Evolutionary conservation across 2,797 vertebrate genomes (phyloP).

Genomic region (Chelonia mydas): DNA sequence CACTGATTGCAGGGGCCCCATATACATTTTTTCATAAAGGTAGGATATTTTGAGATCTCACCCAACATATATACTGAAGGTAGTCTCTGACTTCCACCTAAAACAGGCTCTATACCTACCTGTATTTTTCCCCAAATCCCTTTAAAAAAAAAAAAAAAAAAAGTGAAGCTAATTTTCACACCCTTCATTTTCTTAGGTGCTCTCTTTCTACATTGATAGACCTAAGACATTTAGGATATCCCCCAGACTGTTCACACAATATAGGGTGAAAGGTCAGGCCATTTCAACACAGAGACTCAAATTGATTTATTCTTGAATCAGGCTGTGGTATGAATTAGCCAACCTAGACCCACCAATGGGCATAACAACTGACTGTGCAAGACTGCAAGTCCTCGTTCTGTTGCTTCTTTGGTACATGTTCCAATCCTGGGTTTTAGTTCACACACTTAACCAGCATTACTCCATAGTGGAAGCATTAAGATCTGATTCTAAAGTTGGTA

Average conservation of each 20-base stretch:
- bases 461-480: background rate
- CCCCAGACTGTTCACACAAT: background rate
- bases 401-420: background rate
- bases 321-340: background rate
- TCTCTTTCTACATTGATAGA: background rate
- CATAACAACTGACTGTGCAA: background rate
- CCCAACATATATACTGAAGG: background rate
- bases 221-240: background rate
- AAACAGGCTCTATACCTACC: background rate
- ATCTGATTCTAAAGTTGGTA: background rate
- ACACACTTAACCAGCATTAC: background rate
- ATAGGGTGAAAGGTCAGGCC: background rate
- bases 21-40: background rate
- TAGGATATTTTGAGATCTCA: background rate
- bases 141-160: background rate
- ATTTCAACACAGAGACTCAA: background rate
- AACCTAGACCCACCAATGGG: background rate
- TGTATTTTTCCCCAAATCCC: background rate
- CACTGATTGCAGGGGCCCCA: background rate
- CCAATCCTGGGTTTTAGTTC: background rate
- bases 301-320: background rate
- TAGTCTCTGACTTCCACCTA: background rate
- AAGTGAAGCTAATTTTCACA: too few relatives aligned
- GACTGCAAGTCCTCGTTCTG: background rate
- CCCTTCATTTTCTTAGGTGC: background rate